Evolutionary conservation across 2,797 vertebrate species (phyloP).

Genomic region (Pantherophis vulpinus): DNA sequence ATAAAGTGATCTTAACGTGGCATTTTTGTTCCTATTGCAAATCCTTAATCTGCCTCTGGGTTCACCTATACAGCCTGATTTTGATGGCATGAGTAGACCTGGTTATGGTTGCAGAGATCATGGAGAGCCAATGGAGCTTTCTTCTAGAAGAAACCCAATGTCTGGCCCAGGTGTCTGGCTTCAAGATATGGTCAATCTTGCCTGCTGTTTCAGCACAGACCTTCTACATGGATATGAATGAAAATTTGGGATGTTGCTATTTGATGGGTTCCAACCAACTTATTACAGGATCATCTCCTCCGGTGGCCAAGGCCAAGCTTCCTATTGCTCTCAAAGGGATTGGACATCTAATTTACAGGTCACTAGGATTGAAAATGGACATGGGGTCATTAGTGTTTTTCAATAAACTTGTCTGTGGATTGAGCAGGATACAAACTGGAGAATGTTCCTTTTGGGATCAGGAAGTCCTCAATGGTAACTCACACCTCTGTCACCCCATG

Average conservation of each 20-base stretch:
- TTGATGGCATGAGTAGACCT: neutral
- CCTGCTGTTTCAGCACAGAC: neutral
- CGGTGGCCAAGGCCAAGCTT: neutral
- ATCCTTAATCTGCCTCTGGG: neutral
- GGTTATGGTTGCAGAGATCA: neutral
- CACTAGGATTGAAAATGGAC: neutral
- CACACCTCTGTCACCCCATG: neutral
- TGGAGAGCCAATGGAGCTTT: neutral
- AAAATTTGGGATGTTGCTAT: neutral
- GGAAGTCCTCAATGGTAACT: neutral
- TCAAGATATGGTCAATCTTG: neutral
- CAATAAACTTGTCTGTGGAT: neutral
- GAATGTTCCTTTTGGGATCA: neutral
- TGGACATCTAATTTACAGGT: neutral
- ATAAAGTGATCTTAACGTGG: neutral
- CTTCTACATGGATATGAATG: no score
- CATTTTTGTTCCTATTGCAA: neutral
- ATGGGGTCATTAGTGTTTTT: neutral
- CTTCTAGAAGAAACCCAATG: neutral
- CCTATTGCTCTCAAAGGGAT: neutral
- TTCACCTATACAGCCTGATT: neutral
- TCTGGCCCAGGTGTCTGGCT: neutral
- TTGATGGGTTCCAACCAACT: neutral
- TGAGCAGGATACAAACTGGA: neutral
- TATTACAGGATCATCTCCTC: neutral